These are phyloP conservation scores for Sepiola atlantica DNA, from an alignment of 2,888 invertebrate genomes.

Conservation along the genomic window DNA sequence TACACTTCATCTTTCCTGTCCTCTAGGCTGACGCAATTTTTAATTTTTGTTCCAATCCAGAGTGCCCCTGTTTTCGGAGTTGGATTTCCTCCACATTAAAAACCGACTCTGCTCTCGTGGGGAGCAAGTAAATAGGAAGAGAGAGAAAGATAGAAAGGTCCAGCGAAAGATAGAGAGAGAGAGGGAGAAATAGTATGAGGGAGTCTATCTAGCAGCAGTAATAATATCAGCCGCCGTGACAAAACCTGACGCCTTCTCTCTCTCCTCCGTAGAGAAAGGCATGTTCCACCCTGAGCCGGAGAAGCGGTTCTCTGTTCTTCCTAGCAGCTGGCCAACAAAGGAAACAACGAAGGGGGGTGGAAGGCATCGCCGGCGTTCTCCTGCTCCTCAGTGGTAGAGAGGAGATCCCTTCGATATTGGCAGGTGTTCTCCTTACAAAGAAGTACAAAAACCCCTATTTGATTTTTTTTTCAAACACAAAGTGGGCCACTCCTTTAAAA, in stretches of 20 bases:
- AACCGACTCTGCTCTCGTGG: too few relatives aligned
- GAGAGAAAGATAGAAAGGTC: background rate
- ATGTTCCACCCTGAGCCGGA: background rate
- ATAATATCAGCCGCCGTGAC: background rate
- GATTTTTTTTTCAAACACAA: background rate
- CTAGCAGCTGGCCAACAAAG: conserved; percentile 37
- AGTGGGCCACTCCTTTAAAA: background rate
- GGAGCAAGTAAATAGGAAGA: too few relatives aligned
- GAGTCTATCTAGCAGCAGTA: background rate
- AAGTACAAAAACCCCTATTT: background rate
- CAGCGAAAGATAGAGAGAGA: background rate
- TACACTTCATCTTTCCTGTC: too few relatives aligned
- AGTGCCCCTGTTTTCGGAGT: too few relatives aligned
- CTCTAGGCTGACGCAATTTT: too few relatives aligned
- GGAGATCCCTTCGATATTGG: conserved; percentile 11
- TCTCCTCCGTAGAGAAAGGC: background rate
- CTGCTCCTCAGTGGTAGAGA: background rate
- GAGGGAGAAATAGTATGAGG: background rate
- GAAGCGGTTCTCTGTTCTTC: background rate
- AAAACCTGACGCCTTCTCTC: background rate
- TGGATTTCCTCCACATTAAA: too few relatives aligned
- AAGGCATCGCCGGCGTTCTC: background rate
- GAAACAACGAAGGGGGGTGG: background rate
- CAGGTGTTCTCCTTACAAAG: background rate
- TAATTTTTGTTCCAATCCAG: too few relatives aligned